Base-by-base conservation (phyloP, 1,140 invertebrate species). In the Belonocnema kinseyi region DNA sequence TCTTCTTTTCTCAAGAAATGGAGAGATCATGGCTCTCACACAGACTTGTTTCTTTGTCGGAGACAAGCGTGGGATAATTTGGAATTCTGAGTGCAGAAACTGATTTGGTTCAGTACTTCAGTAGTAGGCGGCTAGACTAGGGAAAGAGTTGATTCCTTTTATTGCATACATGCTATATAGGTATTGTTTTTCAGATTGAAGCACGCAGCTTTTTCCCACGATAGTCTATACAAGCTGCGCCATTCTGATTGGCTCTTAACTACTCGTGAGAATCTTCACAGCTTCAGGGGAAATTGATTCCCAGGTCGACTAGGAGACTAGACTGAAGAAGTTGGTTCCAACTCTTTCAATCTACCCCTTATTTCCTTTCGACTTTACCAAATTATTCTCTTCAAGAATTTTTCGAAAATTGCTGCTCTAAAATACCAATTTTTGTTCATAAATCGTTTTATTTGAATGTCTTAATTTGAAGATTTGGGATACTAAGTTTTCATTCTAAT, bases 241-340 rank as follows among this genome's bases (percentile, higher is more conserved):
- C 40, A 46, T 10, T 46, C 40, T 46, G 40, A 46, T 46, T 46
- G 40, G 40, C 40, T 46, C 40, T 46, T 10, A 0, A 46, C 40
- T 46, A 11, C 40, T 46, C 86, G 89, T 89, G 88, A 87, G 89
- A 90, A 90, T 89, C 81, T 86, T 85, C 75, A 80, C 85, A 86
- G 87, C 88, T 90, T 87, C 87, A 83, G 87, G 88, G 89, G 87
- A 90, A 89, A 89, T 81, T 72, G 84, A 89, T 89, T 90, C 88
- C 87, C 88, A 88, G 88, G 82, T 80, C 77, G 86, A 90, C 82
- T 86, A 89, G 89, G 89, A 88, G 87, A 86, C 66, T 83, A 90
- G 82, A 78, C 58, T 8, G 51, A 13, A 46, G 11, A 16, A 87
- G 85, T 78, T 85, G 88, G 80, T 87, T 80, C 40, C 74, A 51